These are phyloP conservation scores for Gasterosteus nipponicus DNA, from an alignment of 2,113 vertebrate species.

Conservation along the genomic window DNA sequence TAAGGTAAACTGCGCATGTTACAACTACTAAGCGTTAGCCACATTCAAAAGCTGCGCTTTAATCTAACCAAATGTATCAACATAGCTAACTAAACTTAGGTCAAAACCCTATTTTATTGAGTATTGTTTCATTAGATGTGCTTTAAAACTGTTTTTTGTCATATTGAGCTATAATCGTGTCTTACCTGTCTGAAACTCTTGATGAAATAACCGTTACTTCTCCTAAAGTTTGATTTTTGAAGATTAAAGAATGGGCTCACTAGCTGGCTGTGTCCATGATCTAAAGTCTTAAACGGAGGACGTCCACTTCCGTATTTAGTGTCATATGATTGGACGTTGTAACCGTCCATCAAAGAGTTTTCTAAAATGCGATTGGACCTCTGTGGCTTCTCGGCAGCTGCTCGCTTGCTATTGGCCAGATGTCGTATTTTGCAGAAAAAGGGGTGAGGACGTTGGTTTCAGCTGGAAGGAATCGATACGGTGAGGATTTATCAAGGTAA, in stretches of 20 bases:
- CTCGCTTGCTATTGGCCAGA: constrained; percentile 49
- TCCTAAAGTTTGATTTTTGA: background rate
- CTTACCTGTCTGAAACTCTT: constrained; percentile 57
- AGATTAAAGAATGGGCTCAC: constrained; percentile 22
- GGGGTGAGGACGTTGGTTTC: constrained; percentile 37
- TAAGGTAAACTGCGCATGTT: background rate
- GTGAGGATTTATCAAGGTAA: constrained; percentile 55
- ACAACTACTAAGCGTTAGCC: background rate
- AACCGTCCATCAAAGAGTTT: constrained; percentile 42
- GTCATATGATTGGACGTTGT: constrained; percentile 55
- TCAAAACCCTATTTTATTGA: background rate
- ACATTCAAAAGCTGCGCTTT: background rate
- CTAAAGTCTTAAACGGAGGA: background rate
- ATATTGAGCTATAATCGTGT: background rate
- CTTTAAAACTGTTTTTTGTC: background rate
- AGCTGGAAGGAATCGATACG: constrained; percentile 5
- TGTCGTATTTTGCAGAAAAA: background rate
- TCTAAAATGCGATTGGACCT: constrained; percentile 56
- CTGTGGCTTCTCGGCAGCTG: fast-evolving
- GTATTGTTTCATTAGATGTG: background rate
- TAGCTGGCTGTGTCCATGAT: constrained; percentile 46
- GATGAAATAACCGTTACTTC: background rate
- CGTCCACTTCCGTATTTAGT: constrained; percentile 41
- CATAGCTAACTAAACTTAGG: constrained; percentile 3
- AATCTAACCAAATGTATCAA: background rate